These are phyloP conservation scores for Taenioides sp. DNA, from an alignment of 2,797 vertebrate genomes.

Conservation along the genomic window DNA sequence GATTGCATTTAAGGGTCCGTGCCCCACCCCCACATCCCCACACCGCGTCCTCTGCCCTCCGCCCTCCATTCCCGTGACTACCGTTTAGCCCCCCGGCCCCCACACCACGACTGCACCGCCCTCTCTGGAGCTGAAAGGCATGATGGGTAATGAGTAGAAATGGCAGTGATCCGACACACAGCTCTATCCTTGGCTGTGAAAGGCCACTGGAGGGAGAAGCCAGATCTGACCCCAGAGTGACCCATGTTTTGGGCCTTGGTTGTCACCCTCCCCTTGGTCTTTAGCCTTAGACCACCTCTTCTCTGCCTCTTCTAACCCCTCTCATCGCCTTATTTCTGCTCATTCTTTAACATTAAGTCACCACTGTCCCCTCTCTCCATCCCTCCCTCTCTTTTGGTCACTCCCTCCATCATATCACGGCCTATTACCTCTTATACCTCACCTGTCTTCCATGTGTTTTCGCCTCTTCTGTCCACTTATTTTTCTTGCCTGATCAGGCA, in stretches of 20 bases:
- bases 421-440: slow-evolving; percentile 54
- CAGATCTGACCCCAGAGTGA: slow-evolving; percentile 64
- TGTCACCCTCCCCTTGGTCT: slow-evolving; percentile 36
- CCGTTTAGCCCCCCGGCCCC: slow-evolving; percentile 68
- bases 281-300: slow-evolving; percentile 51
- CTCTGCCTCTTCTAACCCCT: slow-evolving; percentile 32
- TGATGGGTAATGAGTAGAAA: slow-evolving; percentile 78
- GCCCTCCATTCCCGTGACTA: slow-evolving; percentile 54
- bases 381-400: slow-evolving; percentile 45
- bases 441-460: slow-evolving; percentile 45
- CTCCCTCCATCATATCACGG: slow-evolving; percentile 48
- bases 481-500: slow-evolving; percentile 5
- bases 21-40: neutral
- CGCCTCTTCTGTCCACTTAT: slow-evolving; percentile 42
- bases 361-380: slow-evolving; percentile 28
- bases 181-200: slow-evolving; percentile 56
- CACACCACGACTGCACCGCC: slow-evolving; percentile 65
- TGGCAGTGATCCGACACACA: slow-evolving; percentile 69
- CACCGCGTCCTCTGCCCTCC: slow-evolving; percentile 44
- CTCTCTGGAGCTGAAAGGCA: slow-evolving; percentile 67
- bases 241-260: slow-evolving; percentile 50
- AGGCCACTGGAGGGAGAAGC: slow-evolving; percentile 68
- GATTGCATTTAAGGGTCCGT: slow-evolving; percentile 29
- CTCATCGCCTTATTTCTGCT: slow-evolving; percentile 41
- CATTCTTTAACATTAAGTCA: slow-evolving; percentile 28